These are phyloP conservation scores for Drosophila paulistorum DNA, from an alignment of 1,140 invertebrate genomes.

Conservation along the genomic window DNA sequence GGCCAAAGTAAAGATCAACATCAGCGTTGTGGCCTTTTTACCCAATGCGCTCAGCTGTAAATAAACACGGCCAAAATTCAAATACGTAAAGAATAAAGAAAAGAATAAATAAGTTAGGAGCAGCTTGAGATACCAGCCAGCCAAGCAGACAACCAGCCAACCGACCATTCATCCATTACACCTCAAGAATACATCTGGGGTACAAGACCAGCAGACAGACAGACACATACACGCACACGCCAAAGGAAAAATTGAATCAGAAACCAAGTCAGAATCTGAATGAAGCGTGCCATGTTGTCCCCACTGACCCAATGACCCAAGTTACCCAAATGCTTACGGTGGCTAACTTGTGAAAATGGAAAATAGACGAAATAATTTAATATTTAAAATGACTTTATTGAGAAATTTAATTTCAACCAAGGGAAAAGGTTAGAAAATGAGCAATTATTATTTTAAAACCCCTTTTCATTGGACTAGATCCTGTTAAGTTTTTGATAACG, in stretches of 20 bases:
- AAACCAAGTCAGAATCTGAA: conserved; percentile 56
- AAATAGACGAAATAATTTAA: not conserved
- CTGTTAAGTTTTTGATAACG: too few species aligned
- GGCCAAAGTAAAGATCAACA: conserved; percentile 62
- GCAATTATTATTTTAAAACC: too few species aligned
- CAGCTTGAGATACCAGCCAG: conserved; percentile 23
- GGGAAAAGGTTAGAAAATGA: too few species aligned
- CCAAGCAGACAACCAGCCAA: conserved; percentile 14
- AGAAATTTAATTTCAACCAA: not conserved
- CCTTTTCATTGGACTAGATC: too few species aligned
- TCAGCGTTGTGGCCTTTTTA: conserved; percentile 30
- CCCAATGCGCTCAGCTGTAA: conserved; percentile 71
- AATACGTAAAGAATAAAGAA: conserved; percentile 75
- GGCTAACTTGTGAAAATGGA: not conserved
- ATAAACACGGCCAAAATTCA: conserved; percentile 73
- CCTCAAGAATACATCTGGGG: conserved; percentile 38
- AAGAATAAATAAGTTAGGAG: conserved; percentile 71
- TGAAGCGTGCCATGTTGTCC: conserved; percentile 37
- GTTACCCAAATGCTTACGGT: conserved; percentile 24
- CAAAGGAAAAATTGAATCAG: conserved; percentile 62
- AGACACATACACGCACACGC: conserved; percentile 30
- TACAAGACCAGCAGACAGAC: not conserved
- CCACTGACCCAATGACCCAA: conserved; percentile 38
- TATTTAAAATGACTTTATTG: not conserved
- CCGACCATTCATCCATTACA: conserved; percentile 50